phyloP scores from a whole-genome alignment of 2,113 vertebrate species.

The Myxocyprinus asiaticus region DNA sequence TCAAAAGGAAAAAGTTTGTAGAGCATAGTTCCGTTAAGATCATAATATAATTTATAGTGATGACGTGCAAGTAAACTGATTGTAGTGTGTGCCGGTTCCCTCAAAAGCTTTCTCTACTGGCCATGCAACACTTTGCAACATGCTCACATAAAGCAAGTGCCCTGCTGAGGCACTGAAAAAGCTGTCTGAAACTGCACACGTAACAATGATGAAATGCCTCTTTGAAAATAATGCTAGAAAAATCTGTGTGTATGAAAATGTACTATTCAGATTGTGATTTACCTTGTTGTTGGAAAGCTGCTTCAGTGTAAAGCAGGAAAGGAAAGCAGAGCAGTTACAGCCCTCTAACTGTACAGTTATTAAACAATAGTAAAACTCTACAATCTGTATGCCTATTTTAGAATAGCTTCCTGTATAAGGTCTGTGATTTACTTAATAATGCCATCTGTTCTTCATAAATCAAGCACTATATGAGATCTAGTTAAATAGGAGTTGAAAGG shows the following conservation, averaged over 20 bases:
- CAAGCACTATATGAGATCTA: too few relatives aligned
- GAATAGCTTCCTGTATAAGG: background rate
- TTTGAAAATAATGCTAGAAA: background rate
- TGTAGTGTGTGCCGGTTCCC: background rate
- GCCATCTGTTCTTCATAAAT: too few relatives aligned
- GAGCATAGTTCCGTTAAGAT: background rate
- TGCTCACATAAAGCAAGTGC: too few relatives aligned
- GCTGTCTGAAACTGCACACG: too few relatives aligned
- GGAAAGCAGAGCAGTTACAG: conserved; percentile 19
- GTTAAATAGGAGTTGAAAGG: too few relatives aligned
- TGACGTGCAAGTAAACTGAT: too few relatives aligned
- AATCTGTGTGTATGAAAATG: background rate
- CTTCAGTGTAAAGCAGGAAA: conserved; percentile 59
- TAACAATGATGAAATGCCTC: background rate
- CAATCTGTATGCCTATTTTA: background rate
- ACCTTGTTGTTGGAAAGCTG: conserved; percentile 61
- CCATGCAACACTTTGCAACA: conserved; percentile 16
- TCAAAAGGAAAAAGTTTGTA: background rate
- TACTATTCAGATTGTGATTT: conserved; percentile 41
- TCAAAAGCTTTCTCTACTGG: background rate
- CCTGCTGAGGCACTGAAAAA: background rate
- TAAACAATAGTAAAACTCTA: conserved; percentile 3
- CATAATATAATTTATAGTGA: conserved; percentile 2
- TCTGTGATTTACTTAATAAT: too few relatives aligned
- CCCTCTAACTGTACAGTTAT: background rate